Evolutionary conservation across 2,797 vertebrate species (phyloP).

Genomic region (Prionace glauca): DNA sequence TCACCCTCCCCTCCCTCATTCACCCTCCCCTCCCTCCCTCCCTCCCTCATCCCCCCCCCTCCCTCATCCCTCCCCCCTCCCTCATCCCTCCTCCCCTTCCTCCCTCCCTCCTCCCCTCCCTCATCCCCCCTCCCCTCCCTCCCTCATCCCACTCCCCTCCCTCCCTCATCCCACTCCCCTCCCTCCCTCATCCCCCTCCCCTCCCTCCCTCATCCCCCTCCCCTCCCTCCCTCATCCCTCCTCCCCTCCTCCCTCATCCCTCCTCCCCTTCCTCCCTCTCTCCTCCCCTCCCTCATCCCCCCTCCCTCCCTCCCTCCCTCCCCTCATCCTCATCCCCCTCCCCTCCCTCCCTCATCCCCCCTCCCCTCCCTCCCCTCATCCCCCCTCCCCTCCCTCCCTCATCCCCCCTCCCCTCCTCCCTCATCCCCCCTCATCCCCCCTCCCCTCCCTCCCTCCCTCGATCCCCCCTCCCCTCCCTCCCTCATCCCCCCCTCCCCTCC

Average conservation of each 20-base stretch:
- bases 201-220: neutral
- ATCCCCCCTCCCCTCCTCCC: neutral
- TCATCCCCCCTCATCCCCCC: too few species aligned
- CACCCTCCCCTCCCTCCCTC: too few species aligned
- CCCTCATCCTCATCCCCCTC: too few species aligned
- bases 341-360: too few species aligned
- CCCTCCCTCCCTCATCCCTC: neutral
- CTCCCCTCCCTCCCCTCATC: neutral
- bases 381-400: neutral
- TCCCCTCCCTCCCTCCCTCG: neutral
- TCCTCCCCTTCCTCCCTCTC: neutral
- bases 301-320: neutral
- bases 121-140: neutral
- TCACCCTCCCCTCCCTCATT: neutral
- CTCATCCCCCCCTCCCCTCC: too few species aligned
- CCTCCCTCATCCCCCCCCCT: too few species aligned
- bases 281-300: too few species aligned
- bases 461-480: too few species aligned
- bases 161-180: accelerated
- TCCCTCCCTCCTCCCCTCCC: neutral
- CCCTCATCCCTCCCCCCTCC: neutral
- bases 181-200: neutral
- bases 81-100: neutral
- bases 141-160: neutral
- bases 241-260: accelerated